Evolutionary conservation across 2,888 invertebrate species (phyloP), one percentile per base, ranked within the genome.

Genomic region (Lagria hirta): DNA sequence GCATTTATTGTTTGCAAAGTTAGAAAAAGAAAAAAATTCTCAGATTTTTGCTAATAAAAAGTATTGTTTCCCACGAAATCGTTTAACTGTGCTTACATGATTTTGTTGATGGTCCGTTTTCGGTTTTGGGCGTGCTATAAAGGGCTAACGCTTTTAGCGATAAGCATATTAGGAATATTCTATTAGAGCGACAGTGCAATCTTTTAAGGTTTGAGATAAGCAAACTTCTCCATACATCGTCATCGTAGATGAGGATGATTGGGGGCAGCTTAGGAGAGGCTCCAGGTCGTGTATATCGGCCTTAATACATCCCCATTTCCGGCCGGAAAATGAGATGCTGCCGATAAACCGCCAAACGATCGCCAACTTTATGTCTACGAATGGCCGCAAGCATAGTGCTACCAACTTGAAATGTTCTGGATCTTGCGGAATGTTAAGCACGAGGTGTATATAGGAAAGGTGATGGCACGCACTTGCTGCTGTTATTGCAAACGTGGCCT

Each of bases 141-240:
- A 48, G 35, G 23, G 14, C 26, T 22, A 46, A 30, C 43, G 28
- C 40, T 45, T 30, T 7, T 1, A n/a, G 32, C 46, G 46, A 49
- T 49, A 49, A 49, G 46, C 46, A 43, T 49, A 46, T 46, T 46
- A 49, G 42, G 42, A 42, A 49, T 49, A 49, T 49, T 49, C 49
- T 49, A 49, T 49, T 49, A 49, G 40, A 29, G 46, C 35, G 36
- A 30, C 23, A 30, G 41, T 44, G 26, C 41, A 36, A 36, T 43
- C 36, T 41, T 40, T 26, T 49, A 45, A 45, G 41, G 24, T 33
- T 27, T 3, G 29, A 40, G 49, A 49, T 49, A 49, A 49, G 46
- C 32, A 30, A 33, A 45, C 43, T n/a, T 38, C 45, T 48, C 42
- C 33, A 41, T 36, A 30, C 29, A 43, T 33, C 38, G 48, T 42